Base-by-base conservation (phyloP, 1,140 invertebrate species). In the Hermetia illucens region DNA sequence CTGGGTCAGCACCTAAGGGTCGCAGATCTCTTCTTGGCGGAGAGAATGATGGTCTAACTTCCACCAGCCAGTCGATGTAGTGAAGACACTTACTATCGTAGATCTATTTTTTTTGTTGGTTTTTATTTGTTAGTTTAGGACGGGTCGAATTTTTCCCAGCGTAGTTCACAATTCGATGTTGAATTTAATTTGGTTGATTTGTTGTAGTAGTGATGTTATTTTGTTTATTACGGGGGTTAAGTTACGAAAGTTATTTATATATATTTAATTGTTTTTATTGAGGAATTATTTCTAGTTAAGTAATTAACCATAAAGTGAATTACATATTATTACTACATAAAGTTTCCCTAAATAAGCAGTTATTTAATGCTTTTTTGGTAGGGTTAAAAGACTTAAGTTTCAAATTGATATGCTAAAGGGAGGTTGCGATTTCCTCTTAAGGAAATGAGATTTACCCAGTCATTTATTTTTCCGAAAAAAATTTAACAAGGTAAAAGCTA, bases 41-140 rank as follows among this genome's bases (percentile, higher is more conserved):
- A 19, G 57, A 57, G 41, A 60, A 61, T 36, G 58, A 61, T 20
- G 58, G 58, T 38, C 57, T 48, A 18, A 46, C 54, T 57, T 88
- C 82, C 52, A 94, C 73, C 35, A 92, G 65, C 64, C 77, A 82
- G 51, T 93, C 88, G 46, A 79, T 74, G 66, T 88, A 98, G 42
- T 83, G 79, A 62, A 84, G 78, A 57, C 94, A 78, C 51, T 61
- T 61, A 44, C 53, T 53, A 40, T 88, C 82, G 68, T 91, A 89
- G 55, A 89, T 90, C 58, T 61, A 35, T 37, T n/a, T 12, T 8
- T 38, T 31, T 5, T 8, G 24, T 13, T 9, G 16, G 17, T 22
- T 18, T 35, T 8, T 35, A 17, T 35, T 35, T 6, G 17, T 34
- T 17, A 17, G 33, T 34, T 17, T 34, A 8, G 10, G 33, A 8